Conservation (phyloP, 2,888 invertebrate species). For the Calameuta pallipes region DNA sequence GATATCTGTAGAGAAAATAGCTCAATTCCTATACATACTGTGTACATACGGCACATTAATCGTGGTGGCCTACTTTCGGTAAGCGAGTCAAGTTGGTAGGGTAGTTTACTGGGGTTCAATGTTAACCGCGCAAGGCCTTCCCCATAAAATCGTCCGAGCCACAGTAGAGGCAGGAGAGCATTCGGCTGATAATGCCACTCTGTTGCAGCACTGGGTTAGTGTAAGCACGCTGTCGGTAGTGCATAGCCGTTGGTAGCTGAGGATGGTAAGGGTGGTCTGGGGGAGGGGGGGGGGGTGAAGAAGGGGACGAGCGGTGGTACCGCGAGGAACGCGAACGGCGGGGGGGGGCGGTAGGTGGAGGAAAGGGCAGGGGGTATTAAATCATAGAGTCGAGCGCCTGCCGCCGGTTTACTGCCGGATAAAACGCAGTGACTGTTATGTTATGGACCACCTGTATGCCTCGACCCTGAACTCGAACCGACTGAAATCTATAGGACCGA, state of each 20-base stretch:
- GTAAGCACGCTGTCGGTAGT: constrained; percentile 43
- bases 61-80: neutral
- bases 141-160: neutral
- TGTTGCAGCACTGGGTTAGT: constrained; percentile 49
- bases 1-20: neutral
- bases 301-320: neutral
- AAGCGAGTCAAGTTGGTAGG: neutral
- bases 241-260: constrained; percentile 28
- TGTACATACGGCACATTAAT: neutral
- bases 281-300: constrained; percentile 26
- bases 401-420: constrained; percentile 66
- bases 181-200: constrained; percentile 46
- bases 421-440: constrained; percentile 67
- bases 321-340: constrained; percentile 33
- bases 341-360: constrained; percentile 28
- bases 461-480: constrained; percentile 61
- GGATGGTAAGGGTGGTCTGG: constrained; percentile 22
- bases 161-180: constrained; percentile 29
- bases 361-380: constrained; percentile 60
- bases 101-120: neutral
- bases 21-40: neutral
- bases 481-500: constrained; percentile 54
- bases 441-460: constrained; percentile 67
- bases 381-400: constrained; percentile 65
- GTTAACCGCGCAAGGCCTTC: neutral